Conservation (phyloP, 2,113 vertebrate genomes). For the Apodemus sylvaticus region DNA sequence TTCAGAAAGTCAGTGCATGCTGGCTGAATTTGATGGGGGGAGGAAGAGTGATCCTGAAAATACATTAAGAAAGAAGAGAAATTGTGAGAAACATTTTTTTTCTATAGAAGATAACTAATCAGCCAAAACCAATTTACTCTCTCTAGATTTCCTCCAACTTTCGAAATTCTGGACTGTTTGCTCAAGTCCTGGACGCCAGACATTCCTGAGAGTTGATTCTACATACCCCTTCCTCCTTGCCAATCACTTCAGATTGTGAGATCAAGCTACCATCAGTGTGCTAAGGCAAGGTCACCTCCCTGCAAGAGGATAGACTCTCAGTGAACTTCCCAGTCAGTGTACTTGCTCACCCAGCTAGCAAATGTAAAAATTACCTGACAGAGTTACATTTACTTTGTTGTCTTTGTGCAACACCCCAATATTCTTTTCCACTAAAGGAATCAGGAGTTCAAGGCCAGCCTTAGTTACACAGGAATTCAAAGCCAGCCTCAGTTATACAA, state of each 20-base stretch:
- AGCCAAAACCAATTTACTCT: background rate
- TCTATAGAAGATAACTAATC: too few relatives aligned
- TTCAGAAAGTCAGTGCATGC: background rate
- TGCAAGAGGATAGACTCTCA: background rate
- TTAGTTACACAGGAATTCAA: background rate
- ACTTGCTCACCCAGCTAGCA: background rate
- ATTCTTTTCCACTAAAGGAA: background rate
- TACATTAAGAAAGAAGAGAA: background rate
- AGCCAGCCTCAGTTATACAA: background rate
- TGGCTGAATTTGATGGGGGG: background rate
- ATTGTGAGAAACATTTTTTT: background rate
- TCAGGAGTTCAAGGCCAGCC: background rate
- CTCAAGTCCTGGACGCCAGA: background rate
- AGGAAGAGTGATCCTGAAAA: too few relatives aligned
- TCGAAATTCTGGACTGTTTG: background rate
- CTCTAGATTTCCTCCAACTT: too few relatives aligned
- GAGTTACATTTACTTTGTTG: background rate
- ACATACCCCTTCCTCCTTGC: background rate
- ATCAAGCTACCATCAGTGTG: background rate
- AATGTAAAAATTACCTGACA: background rate
- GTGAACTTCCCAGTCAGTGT: too few relatives aligned
- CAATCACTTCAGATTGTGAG: background rate
- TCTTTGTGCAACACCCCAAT: background rate
- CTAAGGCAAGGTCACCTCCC: background rate
- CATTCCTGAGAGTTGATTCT: background rate